Evolutionary conservation across 2,113 vertebrate species (phyloP).

Genomic region (Rynchops niger): DNA sequence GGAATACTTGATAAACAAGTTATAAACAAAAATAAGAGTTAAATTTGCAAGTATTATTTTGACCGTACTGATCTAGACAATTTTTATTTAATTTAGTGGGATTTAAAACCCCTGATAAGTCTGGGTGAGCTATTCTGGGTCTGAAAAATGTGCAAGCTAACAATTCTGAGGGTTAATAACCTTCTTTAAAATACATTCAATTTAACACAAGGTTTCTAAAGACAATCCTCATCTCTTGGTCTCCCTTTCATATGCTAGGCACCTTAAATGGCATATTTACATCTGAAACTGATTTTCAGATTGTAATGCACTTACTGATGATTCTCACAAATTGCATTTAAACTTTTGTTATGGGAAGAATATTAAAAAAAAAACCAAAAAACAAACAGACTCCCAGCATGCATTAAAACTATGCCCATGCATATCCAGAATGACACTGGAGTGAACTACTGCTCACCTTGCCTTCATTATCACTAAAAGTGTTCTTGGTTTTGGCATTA

Average conservation of each 20-base stretch:
- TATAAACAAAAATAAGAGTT: background rate
- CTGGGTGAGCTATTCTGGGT: background rate
- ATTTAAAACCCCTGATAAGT: background rate
- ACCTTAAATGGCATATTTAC: background rate
- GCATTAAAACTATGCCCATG: rapidly evolving
- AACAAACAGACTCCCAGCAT: rapidly evolving
- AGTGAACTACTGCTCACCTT: background rate
- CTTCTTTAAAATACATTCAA: background rate
- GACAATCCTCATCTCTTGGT: background rate
- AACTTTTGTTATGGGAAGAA: background rate
- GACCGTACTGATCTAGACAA: background rate
- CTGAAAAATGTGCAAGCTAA: background rate
- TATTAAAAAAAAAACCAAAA: background rate
- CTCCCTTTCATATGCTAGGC: background rate
- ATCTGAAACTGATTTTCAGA: background rate
- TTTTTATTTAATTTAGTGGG: background rate
- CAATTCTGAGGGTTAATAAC: background rate
- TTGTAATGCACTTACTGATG: background rate
- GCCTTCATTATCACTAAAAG: background rate
- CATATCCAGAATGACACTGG: background rate
- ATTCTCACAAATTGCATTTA: background rate
- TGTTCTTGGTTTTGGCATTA: background rate
- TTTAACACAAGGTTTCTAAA: background rate
- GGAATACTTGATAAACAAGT: background rate
- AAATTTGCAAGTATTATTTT: background rate